Base-by-base conservation (phyloP, 2,797 vertebrate genomes). In the Chromobotia macracanthus region DNA sequence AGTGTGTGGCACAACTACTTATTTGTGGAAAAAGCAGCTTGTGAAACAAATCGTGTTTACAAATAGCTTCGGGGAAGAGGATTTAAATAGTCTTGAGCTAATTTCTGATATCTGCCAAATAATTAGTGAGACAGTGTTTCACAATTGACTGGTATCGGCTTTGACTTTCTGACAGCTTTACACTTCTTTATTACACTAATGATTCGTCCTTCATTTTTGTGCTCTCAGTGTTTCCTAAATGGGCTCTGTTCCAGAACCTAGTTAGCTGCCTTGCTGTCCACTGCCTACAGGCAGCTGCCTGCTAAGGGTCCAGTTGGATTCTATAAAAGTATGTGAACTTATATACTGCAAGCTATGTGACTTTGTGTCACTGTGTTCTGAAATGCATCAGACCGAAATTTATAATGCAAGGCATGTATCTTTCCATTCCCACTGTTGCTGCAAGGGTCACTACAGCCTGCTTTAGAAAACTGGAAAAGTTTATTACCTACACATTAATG, bases 41-140 rank as follows among this genome's bases (percentile, higher is more conserved):
- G 46, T 51, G 65, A 76, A 79, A 71, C 63, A 65, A 73, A 82
- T 70, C 35, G 48, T 65, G 67, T 63, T 61, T 58, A 19, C 51
- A 0, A 35, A 66, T 65, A 55, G 18, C 79, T 75, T 61, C 10
- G 46, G 75, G 58, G 74, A 51, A 13, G 23, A 55, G 16, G 60
- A 78, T 80, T 83, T 75, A 78, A 78, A 80, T 69, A 25, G 35
- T 75, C 73, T 72, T 75, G 66, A 10, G 53, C 65, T 83, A 72
- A 64, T 81, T 76, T 76, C 53, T 48, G 19, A 76, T 31, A 70
- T 79, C 61, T 48, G 53, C 61, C 50, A 71, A 66, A 79, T 66
- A 70, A 68, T 76, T 46, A 56, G 23, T 0, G 19, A 74, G 21
- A 63, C 65, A 50, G 28, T 51, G 41, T 67, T 82, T 63, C 13